These are phyloP conservation scores for Pavo muticus DNA, from an alignment of 2,113 vertebrate genomes.

Conservation along the genomic window DNA sequence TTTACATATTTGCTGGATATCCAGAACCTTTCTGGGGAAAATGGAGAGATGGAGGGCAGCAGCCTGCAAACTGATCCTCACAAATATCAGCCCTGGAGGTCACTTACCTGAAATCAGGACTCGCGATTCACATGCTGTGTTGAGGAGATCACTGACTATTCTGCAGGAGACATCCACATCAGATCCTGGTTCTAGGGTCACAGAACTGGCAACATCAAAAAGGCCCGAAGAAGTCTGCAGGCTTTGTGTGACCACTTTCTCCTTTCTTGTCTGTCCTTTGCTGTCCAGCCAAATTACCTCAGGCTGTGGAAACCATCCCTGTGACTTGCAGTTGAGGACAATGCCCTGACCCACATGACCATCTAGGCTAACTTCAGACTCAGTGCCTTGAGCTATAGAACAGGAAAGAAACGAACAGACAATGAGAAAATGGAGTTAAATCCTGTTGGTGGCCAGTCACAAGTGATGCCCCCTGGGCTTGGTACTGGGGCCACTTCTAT, in stretches of 20 bases:
- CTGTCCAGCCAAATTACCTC: background rate
- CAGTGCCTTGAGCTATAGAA: background rate
- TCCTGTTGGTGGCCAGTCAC: too few species aligned
- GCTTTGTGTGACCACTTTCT: background rate
- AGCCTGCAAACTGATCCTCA: background rate
- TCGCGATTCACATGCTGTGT: background rate
- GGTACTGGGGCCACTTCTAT: too few species aligned
- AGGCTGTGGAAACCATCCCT: background rate
- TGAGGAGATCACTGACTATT: background rate
- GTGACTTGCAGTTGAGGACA: background rate
- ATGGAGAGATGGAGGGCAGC: background rate
- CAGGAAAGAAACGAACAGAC: background rate
- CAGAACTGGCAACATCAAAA: background rate
- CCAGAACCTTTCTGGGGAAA: background rate
- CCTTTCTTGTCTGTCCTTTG: background rate
- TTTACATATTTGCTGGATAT: background rate
- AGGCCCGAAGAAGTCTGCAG: background rate
- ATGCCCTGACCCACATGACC: background rate
- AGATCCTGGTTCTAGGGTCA: background rate
- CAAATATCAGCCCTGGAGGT: fast-evolving
- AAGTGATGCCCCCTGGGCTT: too few species aligned
- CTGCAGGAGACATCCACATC: background rate
- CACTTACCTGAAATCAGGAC: background rate
- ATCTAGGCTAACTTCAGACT: background rate
- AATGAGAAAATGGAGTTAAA: too few species aligned